Conservation (phyloP, 2,888 invertebrate genomes). For the Folsomia candida region DNA sequence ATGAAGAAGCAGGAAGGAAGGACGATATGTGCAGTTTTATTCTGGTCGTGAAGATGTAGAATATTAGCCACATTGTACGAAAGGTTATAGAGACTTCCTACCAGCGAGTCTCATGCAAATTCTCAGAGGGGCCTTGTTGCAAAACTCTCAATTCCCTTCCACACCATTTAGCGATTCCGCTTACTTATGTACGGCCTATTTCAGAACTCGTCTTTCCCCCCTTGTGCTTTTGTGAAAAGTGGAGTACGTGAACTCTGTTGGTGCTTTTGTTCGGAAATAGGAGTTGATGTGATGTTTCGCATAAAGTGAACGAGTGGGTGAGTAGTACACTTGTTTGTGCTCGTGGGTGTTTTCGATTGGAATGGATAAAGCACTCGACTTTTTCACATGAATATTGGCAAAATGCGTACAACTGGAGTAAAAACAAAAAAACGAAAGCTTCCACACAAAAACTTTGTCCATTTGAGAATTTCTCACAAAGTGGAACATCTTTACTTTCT, state of each 20-base stretch:
- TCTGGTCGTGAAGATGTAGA: too few relatives aligned
- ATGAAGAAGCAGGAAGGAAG: too few relatives aligned
- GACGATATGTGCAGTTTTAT: too few relatives aligned
- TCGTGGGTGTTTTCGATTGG: not conserved
- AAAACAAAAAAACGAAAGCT: not conserved
- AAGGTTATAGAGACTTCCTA: too few relatives aligned
- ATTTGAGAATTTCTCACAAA: not conserved
- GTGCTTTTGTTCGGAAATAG: not conserved
- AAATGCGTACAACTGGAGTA: not conserved
- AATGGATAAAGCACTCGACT: not conserved
- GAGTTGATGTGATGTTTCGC: not conserved
- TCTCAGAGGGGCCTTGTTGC: not conserved
- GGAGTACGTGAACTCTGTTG: not conserved
- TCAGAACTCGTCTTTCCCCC: not conserved
- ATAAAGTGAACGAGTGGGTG: not conserved
- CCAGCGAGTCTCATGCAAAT: too few relatives aligned
- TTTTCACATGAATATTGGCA: not conserved
- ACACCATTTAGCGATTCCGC: not conserved
- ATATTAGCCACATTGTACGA: too few relatives aligned
- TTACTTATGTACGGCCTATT: not conserved
- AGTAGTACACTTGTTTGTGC: not conserved
- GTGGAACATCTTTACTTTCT: not conserved
- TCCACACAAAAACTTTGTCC: not conserved
- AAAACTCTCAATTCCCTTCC: slow-evolving; percentile 3
- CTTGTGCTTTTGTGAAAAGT: not conserved